A percentile compares a stretch with the other conserved stretches of the same genome.
Evolutionary conservation across 2,888 invertebrate species (phyloP).

Genomic region (Idaea straminata): DNA sequence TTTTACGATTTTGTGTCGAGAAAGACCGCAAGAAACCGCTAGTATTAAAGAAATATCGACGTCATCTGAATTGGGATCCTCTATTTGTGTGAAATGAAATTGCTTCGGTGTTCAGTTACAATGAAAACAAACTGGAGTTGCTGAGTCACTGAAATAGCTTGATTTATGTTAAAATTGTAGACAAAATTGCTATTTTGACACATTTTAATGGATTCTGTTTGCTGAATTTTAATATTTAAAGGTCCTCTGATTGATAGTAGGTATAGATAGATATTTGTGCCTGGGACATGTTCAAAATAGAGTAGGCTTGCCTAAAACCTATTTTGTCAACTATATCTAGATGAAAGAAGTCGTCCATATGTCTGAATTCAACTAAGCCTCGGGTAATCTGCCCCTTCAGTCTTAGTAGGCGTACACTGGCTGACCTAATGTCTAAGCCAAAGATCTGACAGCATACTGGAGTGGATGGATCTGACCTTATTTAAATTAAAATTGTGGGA

Average conservation of each 20-base stretch:
- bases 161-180: background rate
- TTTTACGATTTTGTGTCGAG: background rate
- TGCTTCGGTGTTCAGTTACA: background rate
- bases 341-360: too few species aligned
- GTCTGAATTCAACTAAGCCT: too few species aligned
- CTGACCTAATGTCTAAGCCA: too few species aligned
- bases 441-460: too few species aligned
- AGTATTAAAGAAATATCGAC: background rate
- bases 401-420: too few species aligned
- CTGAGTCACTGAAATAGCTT: background rate
- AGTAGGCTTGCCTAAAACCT: too few species aligned
- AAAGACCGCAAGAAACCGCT: background rate
- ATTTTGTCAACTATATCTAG: too few species aligned
- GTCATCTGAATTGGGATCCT: background rate
- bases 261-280: background rate
- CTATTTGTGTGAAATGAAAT: background rate
- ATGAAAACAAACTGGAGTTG: background rate
- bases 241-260: background rate
- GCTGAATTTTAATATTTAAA: background rate
- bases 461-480: too few species aligned
- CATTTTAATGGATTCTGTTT: background rate
- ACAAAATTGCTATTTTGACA: background rate
- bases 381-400: too few species aligned
- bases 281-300: too few species aligned
- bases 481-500: too few species aligned